Evolutionary conservation across 2,797 vertebrate species (phyloP).

Genomic region (Emydoidea blandingii): DNA sequence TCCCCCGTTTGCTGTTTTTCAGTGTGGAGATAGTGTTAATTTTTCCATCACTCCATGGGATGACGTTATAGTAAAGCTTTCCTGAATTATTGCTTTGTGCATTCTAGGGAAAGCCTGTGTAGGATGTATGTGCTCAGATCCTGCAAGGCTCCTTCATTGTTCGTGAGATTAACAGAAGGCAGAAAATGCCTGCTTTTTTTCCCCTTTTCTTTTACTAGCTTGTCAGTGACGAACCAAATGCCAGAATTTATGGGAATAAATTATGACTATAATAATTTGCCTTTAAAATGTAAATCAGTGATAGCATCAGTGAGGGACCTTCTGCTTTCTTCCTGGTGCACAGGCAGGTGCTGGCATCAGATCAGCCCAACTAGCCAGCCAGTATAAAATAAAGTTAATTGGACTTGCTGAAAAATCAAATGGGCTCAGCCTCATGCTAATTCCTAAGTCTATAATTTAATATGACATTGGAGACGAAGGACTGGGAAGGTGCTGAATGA

Average conservation of each 20-base stretch:
- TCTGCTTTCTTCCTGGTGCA: slow-evolving; percentile 38
- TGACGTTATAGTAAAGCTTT: not conserved
- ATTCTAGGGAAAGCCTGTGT: not conserved
- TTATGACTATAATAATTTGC: slow-evolving; percentile 68
- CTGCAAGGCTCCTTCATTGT: not conserved
- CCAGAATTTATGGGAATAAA: slow-evolving; percentile 61
- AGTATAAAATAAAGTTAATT: slow-evolving; percentile 65
- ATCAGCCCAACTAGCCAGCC: slow-evolving; percentile 17
- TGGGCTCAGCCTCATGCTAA: slow-evolving; percentile 42
- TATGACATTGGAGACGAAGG: not conserved
- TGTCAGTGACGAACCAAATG: slow-evolving; percentile 57
- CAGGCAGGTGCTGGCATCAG: not conserved
- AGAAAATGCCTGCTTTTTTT: slow-evolving; percentile 10
- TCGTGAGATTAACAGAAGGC: slow-evolving; percentile 33
- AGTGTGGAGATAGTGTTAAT: not conserved
- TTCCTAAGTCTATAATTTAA: slow-evolving; percentile 63
- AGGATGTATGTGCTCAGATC: not conserved
- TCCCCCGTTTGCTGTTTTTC: not conserved
- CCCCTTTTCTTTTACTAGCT: slow-evolving; percentile 40
- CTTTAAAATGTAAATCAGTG: slow-evolving; percentile 70
- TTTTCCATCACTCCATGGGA: accelerated
- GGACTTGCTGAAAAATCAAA: slow-evolving; percentile 59
- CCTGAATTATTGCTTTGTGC: not conserved
- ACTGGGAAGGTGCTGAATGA: slow-evolving; percentile 61
- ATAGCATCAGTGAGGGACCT: slow-evolving; percentile 54